Conservation (phyloP, 2,113 vertebrate species). For the Ascaphus truei region DNA sequence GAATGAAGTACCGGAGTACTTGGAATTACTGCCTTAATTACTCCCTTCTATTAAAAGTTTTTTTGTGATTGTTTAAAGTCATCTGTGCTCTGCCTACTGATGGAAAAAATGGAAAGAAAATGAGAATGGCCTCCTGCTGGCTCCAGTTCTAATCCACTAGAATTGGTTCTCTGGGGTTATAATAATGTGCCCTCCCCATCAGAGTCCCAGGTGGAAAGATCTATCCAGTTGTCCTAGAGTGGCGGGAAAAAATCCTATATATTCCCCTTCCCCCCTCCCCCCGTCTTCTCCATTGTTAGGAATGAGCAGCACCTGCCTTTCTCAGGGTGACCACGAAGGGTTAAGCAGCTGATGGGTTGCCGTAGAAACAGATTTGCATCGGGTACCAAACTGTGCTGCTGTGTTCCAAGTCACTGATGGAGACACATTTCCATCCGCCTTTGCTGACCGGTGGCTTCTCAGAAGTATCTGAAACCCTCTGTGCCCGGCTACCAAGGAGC, state of each 20-base stretch:
- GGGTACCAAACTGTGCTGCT: background rate
- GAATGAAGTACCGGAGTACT: too few species aligned
- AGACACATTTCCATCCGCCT: too few species aligned
- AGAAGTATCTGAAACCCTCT: too few species aligned
- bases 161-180: background rate
- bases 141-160: background rate
- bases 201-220: background rate
- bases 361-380: background rate
- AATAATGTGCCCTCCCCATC: background rate
- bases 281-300: background rate
- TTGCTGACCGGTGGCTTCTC: too few species aligned
- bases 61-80: background rate
- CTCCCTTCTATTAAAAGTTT: too few species aligned
- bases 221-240: background rate
- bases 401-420: too few species aligned
- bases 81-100: background rate
- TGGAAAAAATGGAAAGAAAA: background rate
- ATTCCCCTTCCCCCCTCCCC: background rate
- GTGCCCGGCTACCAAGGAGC: too few species aligned
- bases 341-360: background rate
- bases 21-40: too few species aligned
- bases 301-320: background rate
- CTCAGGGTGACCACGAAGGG: background rate
- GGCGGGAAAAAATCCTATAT: background rate
- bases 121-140: background rate